Conservation (phyloP, 2,797 vertebrate species). For the Garrulus glandarius region DNA sequence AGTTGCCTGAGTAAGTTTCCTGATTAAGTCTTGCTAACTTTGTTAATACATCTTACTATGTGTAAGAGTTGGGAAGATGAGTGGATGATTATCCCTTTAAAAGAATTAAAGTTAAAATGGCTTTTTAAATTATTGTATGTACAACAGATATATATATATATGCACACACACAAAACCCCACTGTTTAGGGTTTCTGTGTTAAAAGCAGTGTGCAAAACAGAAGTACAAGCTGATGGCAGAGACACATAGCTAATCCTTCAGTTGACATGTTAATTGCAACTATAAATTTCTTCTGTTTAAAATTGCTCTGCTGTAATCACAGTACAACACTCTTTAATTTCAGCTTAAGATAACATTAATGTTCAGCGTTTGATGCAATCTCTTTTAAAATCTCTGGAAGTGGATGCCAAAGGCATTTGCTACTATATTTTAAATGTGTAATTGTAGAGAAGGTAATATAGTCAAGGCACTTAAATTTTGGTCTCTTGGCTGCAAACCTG, state of each 20-base stretch:
- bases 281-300: slow-evolving; percentile 5
- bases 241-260: neutral
- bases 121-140: neutral
- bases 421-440: neutral
- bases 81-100: neutral
- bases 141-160: no score
- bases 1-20: neutral
- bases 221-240: neutral
- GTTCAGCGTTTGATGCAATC: neutral
- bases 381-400: neutral
- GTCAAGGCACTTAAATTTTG: neutral
- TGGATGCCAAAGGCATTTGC: neutral
- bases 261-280: slow-evolving; percentile 23
- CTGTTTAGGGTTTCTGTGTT: neutral
- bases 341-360: neutral
- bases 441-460: neutral
- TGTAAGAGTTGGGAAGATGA: neutral
- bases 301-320: neutral
- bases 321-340: neutral
- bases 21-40: neutral
- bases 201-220: neutral
- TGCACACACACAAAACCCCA: accelerated
- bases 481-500: neutral
- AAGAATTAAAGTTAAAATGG: neutral
- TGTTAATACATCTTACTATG: neutral